Conservation (phyloP, 2,797 vertebrate genomes). For the Malacoraja senta region DNA sequence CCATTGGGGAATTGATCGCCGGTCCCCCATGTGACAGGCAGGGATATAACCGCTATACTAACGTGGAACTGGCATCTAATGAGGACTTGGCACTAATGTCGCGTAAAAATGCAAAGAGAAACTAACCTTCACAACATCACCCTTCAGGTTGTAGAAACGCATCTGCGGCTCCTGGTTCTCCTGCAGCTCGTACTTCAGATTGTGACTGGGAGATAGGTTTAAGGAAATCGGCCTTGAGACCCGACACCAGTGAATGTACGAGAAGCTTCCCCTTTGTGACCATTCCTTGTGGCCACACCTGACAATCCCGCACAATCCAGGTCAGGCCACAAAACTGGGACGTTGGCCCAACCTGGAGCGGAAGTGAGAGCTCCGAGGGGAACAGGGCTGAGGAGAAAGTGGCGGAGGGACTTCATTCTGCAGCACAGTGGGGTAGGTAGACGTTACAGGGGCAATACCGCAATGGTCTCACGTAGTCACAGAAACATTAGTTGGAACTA, state of each 20-base stretch:
- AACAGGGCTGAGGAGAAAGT: background rate
- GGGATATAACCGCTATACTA: too few relatives aligned
- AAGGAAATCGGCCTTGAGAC: conserved; percentile 47
- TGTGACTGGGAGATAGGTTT: conserved; percentile 60
- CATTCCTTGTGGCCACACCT: too few relatives aligned
- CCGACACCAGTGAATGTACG: background rate
- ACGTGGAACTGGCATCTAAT: too few relatives aligned
- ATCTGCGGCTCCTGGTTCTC: conserved; percentile 65
- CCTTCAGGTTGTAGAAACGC: conserved; percentile 64
- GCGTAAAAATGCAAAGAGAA: background rate
- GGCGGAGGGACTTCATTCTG: background rate
- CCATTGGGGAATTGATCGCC: too few relatives aligned
- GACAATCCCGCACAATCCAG: background rate
- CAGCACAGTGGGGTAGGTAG: background rate
- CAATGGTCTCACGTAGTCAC: background rate
- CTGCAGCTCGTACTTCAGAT: conserved; percentile 67
- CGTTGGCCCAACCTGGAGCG: background rate
- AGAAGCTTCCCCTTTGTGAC: background rate
- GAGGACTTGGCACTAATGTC: too few relatives aligned
- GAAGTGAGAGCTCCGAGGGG: background rate
- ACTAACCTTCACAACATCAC: conserved; percentile 67
- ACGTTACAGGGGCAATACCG: too few relatives aligned
- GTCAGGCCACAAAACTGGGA: background rate
- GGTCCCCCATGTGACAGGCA: too few relatives aligned
- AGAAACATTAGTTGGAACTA: too few relatives aligned